Percentiles rank a stretch among this genome's conserved stretches.
These are phyloP conservation scores for Nothocercus nigrocapillus DNA, from an alignment of 2,113 vertebrate genomes.

Conservation along the genomic window DNA sequence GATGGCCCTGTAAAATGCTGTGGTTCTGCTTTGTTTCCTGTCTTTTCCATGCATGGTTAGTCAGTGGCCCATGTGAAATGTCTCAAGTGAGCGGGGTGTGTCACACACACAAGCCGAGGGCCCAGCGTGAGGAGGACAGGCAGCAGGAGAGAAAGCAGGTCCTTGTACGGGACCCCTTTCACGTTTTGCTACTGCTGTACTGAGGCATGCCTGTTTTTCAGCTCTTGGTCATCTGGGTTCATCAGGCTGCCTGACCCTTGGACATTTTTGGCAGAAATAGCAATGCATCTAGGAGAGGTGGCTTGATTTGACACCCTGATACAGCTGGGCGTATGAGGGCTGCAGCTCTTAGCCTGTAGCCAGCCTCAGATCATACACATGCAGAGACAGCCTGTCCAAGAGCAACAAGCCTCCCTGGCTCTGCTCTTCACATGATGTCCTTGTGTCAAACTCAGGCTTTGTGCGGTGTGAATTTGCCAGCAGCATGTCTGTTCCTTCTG, in stretches of 20 bases:
- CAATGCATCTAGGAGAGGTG: conserved; percentile 22
- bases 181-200: conserved; percentile 1
- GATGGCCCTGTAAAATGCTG: background rate
- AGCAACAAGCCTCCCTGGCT: conserved; percentile 3
- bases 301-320: conserved; percentile 46
- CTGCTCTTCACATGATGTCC: background rate
- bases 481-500: background rate
- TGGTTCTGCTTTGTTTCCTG: background rate
- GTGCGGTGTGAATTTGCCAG: background rate
- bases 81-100: background rate
- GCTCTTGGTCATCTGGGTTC: conserved; percentile 38
- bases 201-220: background rate
- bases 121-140: background rate
- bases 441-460: conserved; percentile 4
- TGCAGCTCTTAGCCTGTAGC: conserved; percentile 22
- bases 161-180: background rate
- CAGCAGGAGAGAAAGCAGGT: background rate
- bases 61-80: background rate
- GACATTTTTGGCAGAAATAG: conserved; percentile 56
- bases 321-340: conserved; percentile 26
- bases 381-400: background rate
- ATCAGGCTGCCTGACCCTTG: conserved; percentile 42
- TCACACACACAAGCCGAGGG: background rate
- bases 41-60: background rate
- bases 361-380: background rate